Evolutionary conservation across 2,113 vertebrate species (phyloP).

Genomic region (Anthoscopus minutus): DNA sequence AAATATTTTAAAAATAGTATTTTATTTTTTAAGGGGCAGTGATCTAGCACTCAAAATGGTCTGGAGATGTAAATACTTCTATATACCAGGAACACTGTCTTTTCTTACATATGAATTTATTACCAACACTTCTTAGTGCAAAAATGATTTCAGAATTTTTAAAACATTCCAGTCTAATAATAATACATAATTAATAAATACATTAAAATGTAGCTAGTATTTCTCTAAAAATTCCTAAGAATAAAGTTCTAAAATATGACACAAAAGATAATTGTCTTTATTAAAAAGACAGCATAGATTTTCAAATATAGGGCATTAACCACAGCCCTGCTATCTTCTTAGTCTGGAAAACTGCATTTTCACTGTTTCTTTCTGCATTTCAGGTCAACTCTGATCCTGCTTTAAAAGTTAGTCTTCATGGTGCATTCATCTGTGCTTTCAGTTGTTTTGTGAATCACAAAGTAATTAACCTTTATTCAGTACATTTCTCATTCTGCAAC

Average conservation of each 20-base stretch:
- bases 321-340: background rate
- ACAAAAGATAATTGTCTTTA: background rate
- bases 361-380: background rate
- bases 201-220: background rate
- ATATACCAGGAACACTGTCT: background rate
- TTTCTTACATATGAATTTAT: background rate
- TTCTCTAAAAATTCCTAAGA: background rate
- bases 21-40: background rate
- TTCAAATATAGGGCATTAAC: background rate
- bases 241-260: background rate
- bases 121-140: background rate
- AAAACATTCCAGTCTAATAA: background rate
- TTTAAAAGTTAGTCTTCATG: background rate
- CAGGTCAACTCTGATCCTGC: background rate
- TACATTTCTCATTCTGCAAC: slow-evolving; percentile 34
- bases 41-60: background rate
- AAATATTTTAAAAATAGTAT: background rate
- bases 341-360: background rate
- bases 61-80: background rate
- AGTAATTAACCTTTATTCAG: slow-evolving; percentile 56
- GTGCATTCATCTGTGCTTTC: background rate
- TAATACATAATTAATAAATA: background rate
- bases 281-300: background rate
- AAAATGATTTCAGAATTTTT: background rate
- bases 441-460: slow-evolving; percentile 14